Evolutionary conservation across 2,797 vertebrate species (phyloP).

Genomic region (Pantherophis alleghaniensis): DNA sequence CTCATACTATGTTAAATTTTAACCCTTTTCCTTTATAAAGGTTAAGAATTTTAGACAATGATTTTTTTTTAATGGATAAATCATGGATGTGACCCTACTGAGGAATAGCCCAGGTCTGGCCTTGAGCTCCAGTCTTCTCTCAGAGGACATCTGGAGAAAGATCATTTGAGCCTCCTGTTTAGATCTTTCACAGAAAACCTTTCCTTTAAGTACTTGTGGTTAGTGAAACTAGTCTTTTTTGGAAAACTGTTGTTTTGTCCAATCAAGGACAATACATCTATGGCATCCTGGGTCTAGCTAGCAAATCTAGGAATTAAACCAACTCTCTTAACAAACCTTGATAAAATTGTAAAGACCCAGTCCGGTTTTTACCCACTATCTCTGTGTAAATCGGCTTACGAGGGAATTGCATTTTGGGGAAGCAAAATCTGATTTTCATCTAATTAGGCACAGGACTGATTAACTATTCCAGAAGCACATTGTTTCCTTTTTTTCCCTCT

Average conservation of each 20-base stretch:
- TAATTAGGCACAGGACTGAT: neutral
- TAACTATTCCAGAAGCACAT: neutral
- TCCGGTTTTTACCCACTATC: neutral
- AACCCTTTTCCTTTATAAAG: slow-evolving; percentile 1
- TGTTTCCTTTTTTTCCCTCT: neutral
- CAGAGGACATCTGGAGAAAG: neutral
- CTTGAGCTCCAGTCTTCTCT: neutral
- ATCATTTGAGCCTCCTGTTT: neutral
- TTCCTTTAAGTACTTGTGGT: neutral
- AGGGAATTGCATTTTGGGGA: neutral
- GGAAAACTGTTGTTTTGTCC: neutral
- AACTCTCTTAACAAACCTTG: neutral
- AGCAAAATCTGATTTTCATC: neutral
- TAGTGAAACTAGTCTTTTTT: neutral
- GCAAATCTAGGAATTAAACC: neutral
- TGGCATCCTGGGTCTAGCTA: neutral
- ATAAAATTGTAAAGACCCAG: neutral
- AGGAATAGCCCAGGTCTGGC: neutral
- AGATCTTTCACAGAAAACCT: neutral
- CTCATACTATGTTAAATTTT: neutral
- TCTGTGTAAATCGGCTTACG: neutral
- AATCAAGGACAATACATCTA: neutral
- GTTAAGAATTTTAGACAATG: slow-evolving; percentile 2
- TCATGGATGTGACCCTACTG: neutral
- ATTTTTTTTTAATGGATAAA: slow-evolving; percentile 5